Base-by-base conservation (phyloP, 2,888 invertebrate genomes). In the Nomada flava region DNA sequence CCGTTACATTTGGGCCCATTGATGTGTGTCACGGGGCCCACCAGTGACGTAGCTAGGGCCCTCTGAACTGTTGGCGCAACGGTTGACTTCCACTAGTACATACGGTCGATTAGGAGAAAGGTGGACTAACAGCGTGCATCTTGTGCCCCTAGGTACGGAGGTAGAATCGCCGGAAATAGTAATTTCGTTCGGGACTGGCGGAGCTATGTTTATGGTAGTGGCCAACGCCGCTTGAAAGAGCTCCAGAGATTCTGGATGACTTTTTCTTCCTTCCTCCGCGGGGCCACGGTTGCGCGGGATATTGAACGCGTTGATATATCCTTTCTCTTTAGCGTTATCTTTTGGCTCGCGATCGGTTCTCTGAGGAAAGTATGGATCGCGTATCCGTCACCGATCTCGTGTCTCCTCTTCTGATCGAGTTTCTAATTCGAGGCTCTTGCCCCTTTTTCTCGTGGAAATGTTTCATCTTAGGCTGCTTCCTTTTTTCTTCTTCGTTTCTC, bases 11-110 rank as follows among this genome's bases (percentile, higher is more conserved):
- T 89, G 89, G 82, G 90, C 90, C 90, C 90, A 92, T 91, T 91
- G 91, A 93, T 93, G 92, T 93, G 93, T 93, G 93, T 93, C 93
- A 93, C 92, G 91, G 87, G 92, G 92, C 91, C 91, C 86, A 85
- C 77, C 88, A 83, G 82, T 88, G 87, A 84, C 88, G 88, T 88
- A 88, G 87, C 80, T 64, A 74, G 57, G 78, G 67, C 55, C 50
- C 69, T 42, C n/a, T 42, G 50, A 42, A 53, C 20, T 55, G 69
- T 63, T 42, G 69, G 50, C 79, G 73, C 79, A 73, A 79, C 70
- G 26, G 55, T 15, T 11, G 57, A 71, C n/a, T 20, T 29, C 23
- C 18, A 71, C 50, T 71, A 47, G 67, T 20, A 9, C 36, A 7
- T 36, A 47, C 53, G 50, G 52, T 64, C 72, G 52, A 82, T 82